Evolutionary conservation across 2,113 vertebrate genomes (phyloP), one percentile per base, ranked within the genome.

Genomic region (Rhinoptilus africanus): DNA sequence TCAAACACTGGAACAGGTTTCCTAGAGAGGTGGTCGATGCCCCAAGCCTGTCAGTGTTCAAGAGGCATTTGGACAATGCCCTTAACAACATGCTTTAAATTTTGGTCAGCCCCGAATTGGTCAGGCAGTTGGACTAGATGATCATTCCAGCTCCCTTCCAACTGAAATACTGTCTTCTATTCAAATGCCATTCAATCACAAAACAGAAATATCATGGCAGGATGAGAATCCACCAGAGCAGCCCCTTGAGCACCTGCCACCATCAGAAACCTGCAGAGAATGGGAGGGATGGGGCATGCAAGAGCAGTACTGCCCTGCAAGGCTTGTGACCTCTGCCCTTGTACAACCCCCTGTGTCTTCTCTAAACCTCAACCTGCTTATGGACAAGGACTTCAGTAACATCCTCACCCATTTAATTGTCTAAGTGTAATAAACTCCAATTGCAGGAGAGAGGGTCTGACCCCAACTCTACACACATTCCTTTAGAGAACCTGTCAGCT

Each of bases 231-330:
- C 51, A 54, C 4, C 11, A 4, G 57, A 34, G 54, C 73, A 92
- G 50, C 18, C 45, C 34, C 56, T 9, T 1, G 21, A 64, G 59
- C 53, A 47, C 27, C 16, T 56, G 34, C 27, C 47, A 53, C 22
- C 30, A 39, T 9, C 30, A 64, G 53, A 80, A 78, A 69, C 5
- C 26, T 0, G 0, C 8, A 26, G 57, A 45, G 32, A 85, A 85
- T 3, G 2, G 24, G 34, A 78, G 27, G 20, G 41, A 73, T 1
- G 1, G 24, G 35, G 35, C 2, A 0, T 8, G 15, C 27, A 19
- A 43, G 8, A 45, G 30, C 60, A 67, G 50, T 10, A 6, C 57
- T 87, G 24, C 11, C 32, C 51, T 48, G 23, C 20, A 67, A 77
- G 47, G 47, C 13, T 60, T 4, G 1, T 22, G 43, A 57, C 43